A percentile compares a stretch with the other conserved stretches of the same genome.
Evolutionary conservation across 2,113 vertebrate species (phyloP).

Genomic region (Oncorhynchus nerka): DNA sequence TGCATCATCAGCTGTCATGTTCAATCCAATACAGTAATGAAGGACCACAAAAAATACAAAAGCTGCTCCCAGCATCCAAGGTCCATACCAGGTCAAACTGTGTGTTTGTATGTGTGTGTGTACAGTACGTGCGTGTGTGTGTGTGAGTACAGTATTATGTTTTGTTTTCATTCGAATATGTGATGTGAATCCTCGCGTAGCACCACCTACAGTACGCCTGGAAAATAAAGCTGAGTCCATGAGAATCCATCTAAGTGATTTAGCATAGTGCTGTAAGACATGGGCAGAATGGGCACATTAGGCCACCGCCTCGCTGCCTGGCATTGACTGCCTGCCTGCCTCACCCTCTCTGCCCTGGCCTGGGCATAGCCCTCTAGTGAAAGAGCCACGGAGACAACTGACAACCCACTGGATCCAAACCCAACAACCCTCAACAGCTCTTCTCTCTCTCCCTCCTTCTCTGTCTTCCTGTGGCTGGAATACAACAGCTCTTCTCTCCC

Average conservation of each 20-base stretch:
- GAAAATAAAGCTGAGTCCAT: conserved; percentile 21
- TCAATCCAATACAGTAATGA: too few species aligned
- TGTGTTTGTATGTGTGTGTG: conserved; percentile 17
- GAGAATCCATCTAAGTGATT: conserved; percentile 34
- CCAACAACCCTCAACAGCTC: conserved; percentile 49
- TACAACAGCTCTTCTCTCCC: too few species aligned
- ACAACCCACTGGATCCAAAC: conserved; percentile 48
- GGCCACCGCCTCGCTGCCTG: not conserved
- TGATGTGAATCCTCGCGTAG: conserved; percentile 14
- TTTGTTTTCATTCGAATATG: not conserved
- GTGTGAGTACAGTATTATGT: conserved; percentile 8
- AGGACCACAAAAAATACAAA: not conserved
- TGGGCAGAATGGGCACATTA: not conserved
- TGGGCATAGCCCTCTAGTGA: conserved; percentile 34
- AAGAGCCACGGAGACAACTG: conserved; percentile 45
- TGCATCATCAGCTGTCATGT: not conserved
- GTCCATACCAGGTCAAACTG: not conserved
- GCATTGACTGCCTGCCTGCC: conserved; percentile 21
- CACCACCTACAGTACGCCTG: not conserved
- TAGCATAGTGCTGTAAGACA: conserved; percentile 31
- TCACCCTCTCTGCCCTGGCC: conserved; percentile 25
- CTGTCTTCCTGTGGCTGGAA: too few species aligned
- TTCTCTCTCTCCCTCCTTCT: conserved; percentile 19
- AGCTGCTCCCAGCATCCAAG: not conserved
- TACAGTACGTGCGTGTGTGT: not conserved